Conservation (phyloP, 2,888 invertebrate genomes). For the Sarcophaga carnaria region DNA sequence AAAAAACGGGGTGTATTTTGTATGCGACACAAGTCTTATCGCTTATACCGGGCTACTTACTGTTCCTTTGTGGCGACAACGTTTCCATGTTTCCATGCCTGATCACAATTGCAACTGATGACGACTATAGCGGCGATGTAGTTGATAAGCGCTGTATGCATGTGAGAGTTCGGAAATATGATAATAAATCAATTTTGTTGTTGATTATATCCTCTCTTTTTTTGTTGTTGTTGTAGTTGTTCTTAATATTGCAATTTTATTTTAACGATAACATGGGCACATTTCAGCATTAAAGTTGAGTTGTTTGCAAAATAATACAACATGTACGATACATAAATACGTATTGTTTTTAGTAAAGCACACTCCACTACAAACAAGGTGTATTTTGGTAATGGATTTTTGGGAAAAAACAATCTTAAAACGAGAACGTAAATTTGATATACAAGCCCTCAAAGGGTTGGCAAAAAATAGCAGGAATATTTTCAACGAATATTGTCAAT, state of each 20-base stretch:
- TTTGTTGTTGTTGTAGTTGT: background rate
- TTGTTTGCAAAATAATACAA: conserved; percentile 36
- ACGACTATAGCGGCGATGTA: conserved; percentile 4
- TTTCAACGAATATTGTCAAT: too few species aligned
- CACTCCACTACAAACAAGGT: background rate
- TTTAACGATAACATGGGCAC: conserved; percentile 18
- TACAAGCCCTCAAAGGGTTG: background rate
- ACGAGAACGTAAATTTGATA: background rate
- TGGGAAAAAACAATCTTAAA: background rate
- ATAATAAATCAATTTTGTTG: conserved; percentile 60
- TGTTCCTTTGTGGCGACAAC: conserved; percentile 31
- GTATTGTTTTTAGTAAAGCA: background rate
- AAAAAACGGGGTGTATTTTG: conserved; percentile 36
- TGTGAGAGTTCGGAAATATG: conserved; percentile 45
- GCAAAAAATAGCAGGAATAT: too few species aligned
- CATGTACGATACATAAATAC: background rate
- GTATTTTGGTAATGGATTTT: conserved; percentile 21
- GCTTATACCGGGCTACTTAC: conserved; percentile 31
- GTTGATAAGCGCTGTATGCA: conserved; percentile 42
- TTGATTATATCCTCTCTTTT: background rate
- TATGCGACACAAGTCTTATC: conserved; percentile 43
- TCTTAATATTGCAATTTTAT: conserved; percentile 15
- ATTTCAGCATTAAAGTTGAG: conserved; percentile 35
- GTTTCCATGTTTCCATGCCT: background rate
- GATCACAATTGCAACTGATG: conserved; percentile 18